Percentiles rank a stretch among this genome's conserved stretches.
Evolutionary conservation across 2,797 vertebrate species (phyloP).

Genomic region (Chaetodon trifasciatus): DNA sequence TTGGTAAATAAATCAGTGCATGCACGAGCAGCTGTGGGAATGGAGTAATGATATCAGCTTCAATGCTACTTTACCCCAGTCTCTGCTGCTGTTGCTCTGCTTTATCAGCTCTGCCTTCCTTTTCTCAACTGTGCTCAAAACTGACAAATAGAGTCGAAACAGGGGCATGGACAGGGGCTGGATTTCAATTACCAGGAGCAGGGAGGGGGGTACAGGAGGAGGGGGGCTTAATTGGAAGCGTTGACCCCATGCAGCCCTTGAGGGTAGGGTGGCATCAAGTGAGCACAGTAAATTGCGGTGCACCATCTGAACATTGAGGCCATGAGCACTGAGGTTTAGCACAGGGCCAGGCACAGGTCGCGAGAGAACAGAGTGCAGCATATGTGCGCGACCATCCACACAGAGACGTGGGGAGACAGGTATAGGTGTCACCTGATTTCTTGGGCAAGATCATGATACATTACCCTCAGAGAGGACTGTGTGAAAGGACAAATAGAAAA

Average conservation of each 20-base stretch:
- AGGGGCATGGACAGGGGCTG: constrained; percentile 60
- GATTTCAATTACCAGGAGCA: constrained; percentile 83
- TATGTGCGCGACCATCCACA: constrained; percentile 74
- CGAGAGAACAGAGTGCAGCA: constrained; percentile 61
- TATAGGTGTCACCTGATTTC: constrained; percentile 38
- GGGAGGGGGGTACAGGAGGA: constrained; percentile 52
- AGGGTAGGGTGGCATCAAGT: constrained; percentile 71
- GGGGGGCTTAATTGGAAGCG: constrained; percentile 81
- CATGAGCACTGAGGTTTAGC: constrained; percentile 66
- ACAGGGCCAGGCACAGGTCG: constrained; percentile 65
- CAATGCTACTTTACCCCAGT: constrained; percentile 41
- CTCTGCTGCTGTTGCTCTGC: constrained; percentile 50
- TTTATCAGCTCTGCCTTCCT: constrained; percentile 64
- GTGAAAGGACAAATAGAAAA: constrained; percentile 9
- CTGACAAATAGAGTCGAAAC: constrained; percentile 74
- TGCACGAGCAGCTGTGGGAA: constrained; percentile 45
- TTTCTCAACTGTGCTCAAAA: constrained; percentile 74
- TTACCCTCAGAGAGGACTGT: not conserved
- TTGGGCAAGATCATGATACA: constrained; percentile 10
- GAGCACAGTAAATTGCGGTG: constrained; percentile 82
- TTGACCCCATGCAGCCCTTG: constrained; percentile 79
- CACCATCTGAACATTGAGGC: constrained; percentile 78
- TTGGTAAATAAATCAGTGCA: constrained; percentile 70
- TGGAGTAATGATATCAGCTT: constrained; percentile 62
- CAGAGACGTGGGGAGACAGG: constrained; percentile 43